Percentiles rank a stretch among this genome's conserved stretches.
Conservation (phyloP, 2,797 vertebrate genomes). For the Notolabrus celidotus region DNA sequence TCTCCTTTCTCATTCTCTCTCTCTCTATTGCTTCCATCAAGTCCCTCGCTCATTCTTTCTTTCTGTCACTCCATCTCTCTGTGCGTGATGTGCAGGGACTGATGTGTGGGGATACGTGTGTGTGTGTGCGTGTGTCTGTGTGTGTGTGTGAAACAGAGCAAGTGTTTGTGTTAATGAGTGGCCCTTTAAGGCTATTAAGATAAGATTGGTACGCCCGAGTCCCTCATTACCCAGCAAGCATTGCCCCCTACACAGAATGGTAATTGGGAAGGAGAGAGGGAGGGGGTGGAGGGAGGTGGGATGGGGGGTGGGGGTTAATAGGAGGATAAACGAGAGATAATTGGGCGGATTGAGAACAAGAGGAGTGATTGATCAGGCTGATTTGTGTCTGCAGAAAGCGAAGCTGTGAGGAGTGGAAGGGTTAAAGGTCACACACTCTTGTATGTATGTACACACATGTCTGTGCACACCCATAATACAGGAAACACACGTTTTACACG, state of each 20-base stretch:
- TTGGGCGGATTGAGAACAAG: conserved; percentile 85
- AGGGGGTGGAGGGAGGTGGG: conserved; percentile 23
- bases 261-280: conserved; percentile 74
- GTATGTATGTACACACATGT: conserved; percentile 47
- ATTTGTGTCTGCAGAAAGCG: conserved; percentile 65
- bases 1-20: conserved; percentile 53
- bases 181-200: conserved; percentile 88
- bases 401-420: conserved; percentile 53
- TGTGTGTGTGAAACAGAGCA: conserved; percentile 38
- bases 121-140: conserved; percentile 28
- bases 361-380: conserved; percentile 76
- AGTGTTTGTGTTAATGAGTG: conserved; percentile 81
- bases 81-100: conserved; percentile 50
- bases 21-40: conserved; percentile 48
- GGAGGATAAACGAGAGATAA: conserved; percentile 86
- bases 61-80: conserved; percentile 57
- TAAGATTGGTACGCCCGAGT: conserved; percentile 88
- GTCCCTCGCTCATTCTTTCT: conserved; percentile 54
- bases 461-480: conserved; percentile 29
- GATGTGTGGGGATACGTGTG: conserved; percentile 43
- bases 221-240: conserved; percentile 88
- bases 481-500: conserved; percentile 41
- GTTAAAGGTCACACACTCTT: conserved; percentile 71
- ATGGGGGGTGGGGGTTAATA: conserved; percentile 77
- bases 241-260: conserved; percentile 77